Conservation (phyloP, 2,888 invertebrate species). For the Ptilodon capucinus region DNA sequence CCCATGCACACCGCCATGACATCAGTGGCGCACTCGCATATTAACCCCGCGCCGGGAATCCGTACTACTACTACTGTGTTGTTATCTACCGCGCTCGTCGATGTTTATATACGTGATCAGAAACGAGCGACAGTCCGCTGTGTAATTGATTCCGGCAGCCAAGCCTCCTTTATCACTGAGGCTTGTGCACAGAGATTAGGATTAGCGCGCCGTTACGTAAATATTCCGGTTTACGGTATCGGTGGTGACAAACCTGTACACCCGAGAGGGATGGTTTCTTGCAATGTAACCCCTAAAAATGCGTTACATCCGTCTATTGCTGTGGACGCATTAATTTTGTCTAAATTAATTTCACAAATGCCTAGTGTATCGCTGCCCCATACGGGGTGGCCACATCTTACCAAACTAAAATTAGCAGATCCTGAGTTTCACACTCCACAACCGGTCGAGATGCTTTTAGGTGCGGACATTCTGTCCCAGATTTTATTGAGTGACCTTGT, state of each 20-base stretch:
- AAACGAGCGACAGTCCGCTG: too few species aligned
- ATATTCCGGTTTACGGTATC: neutral
- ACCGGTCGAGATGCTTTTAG: neutral
- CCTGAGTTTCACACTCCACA: slow-evolving; percentile 3
- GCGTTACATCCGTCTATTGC: too few species aligned
- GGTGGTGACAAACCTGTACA: neutral
- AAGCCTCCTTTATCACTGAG: too few species aligned
- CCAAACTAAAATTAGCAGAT: slow-evolving; percentile 3
- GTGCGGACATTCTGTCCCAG: neutral
- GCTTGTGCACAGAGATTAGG: neutral
- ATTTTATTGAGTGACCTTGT: neutral
- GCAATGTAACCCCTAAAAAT: neutral
- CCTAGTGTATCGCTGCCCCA: too few species aligned
- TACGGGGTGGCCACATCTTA: too few species aligned
- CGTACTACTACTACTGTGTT: too few species aligned
- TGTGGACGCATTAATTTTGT: neutral
- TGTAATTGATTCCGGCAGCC: too few species aligned
- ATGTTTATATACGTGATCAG: too few species aligned
- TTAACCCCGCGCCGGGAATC: too few species aligned
- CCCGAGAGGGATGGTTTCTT: neutral
- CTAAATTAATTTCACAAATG: neutral
- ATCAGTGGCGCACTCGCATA: too few species aligned
- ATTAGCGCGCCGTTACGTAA: neutral
- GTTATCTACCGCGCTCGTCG: too few species aligned
- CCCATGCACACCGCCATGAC: too few species aligned